phyloP scores from a whole-genome alignment of 2,888 invertebrate species.

The Cryptus armator region DNA sequence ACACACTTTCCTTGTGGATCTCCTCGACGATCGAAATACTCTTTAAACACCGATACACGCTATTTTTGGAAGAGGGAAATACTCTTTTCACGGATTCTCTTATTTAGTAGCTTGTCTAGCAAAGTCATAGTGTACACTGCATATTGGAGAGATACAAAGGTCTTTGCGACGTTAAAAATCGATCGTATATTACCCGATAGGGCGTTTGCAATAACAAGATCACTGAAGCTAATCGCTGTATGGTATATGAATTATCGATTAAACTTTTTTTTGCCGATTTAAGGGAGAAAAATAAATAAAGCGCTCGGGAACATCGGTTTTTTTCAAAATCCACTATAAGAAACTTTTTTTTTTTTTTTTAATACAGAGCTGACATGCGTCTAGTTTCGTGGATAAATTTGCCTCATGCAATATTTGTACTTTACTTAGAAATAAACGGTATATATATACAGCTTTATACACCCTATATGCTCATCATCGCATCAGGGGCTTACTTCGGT shows the following conservation, averaged over 20 bases:
- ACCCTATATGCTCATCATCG: slow-evolving; percentile 2
- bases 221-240: slow-evolving; percentile 59
- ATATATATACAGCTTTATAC: not conserved
- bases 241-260: slow-evolving; percentile 76
- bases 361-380: not conserved
- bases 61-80: too few species aligned
- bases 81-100: too few species aligned
- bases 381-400: not conserved
- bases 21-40: too few species aligned
- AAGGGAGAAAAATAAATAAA: slow-evolving; percentile 17
- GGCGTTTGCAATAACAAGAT: slow-evolving; percentile 34
- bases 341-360: slow-evolving; percentile 16
- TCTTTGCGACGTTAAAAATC: slow-evolving; percentile 70
- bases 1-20: not conserved
- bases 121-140: not conserved
- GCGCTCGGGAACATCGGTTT: slow-evolving; percentile 12
- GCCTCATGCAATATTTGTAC: slow-evolving; percentile 16
- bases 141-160: slow-evolving; percentile 35
- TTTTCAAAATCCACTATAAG: not conserved
- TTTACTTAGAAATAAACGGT: not conserved
- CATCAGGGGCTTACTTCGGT: not conserved
- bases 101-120: too few species aligned
- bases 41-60: too few species aligned
- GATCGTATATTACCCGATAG: slow-evolving; percentile 29
- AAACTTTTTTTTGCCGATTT: slow-evolving; percentile 39